These are phyloP conservation scores for Carterocephalus palaemon DNA, from an alignment of 2,888 invertebrate species.

Conservation along the genomic window DNA sequence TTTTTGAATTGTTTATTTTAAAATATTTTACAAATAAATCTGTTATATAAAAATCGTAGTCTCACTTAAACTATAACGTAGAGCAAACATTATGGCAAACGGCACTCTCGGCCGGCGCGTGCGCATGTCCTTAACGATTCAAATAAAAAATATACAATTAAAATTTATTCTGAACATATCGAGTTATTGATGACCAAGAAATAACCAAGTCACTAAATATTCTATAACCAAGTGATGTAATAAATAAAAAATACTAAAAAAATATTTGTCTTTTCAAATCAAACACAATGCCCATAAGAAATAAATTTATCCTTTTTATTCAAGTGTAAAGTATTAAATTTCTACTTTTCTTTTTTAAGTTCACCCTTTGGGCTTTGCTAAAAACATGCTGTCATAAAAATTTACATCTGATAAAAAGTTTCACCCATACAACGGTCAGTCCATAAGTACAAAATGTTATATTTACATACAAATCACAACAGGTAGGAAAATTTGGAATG, in stretches of 20 bases:
- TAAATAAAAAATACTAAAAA: conserved; percentile 67
- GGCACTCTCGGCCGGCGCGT: conserved; percentile 20
- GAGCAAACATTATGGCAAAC: conserved; percentile 35
- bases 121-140: conserved; percentile 39
- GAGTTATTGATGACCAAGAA: conserved; percentile 38
- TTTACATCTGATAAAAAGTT: conserved; percentile 19
- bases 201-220: conserved; percentile 21
- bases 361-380: conserved; percentile 29
- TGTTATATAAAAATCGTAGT: conserved; percentile 41
- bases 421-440: conserved; percentile 38
- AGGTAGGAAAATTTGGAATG: conserved; percentile 55
- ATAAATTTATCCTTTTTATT: conserved; percentile 28
- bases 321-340: conserved; percentile 13
- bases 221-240: conserved; percentile 50
- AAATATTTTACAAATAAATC: conserved; percentile 51
- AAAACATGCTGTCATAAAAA: conserved; percentile 5
- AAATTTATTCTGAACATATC: conserved; percentile 64
- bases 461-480: conserved; percentile 63
- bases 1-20: conserved; percentile 51
- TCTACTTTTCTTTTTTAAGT: conserved; percentile 3
- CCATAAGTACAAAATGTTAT: conserved; percentile 65
- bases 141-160: conserved; percentile 47
- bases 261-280: conserved; percentile 65
- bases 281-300: conserved; percentile 34
- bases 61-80: conserved; percentile 37